Evolutionary conservation across 2,113 vertebrate genomes (phyloP).

Genomic region (Setophaga kirtlandii): DNA sequence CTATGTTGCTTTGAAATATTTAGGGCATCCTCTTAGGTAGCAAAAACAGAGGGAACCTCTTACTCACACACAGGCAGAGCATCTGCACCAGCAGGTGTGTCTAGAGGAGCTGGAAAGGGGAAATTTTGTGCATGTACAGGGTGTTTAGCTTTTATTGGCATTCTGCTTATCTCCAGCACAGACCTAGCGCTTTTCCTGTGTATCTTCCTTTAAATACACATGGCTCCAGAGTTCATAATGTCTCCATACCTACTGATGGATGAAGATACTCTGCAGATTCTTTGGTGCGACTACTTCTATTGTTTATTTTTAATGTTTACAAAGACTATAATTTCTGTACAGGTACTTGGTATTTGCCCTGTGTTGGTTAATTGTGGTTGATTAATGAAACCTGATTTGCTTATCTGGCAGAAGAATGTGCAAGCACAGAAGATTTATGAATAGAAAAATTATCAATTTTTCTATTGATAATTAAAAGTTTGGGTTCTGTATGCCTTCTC

Average conservation of each 20-base stretch:
- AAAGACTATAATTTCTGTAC: not conserved
- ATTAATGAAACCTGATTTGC: not conserved
- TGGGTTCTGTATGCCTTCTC: not conserved
- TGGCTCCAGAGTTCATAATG: not conserved
- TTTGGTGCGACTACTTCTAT: not conserved
- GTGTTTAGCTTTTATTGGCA: not conserved
- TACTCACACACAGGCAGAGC: not conserved
- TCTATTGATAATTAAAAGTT: not conserved
- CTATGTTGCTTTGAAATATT: conserved; percentile 15
- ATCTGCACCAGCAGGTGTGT: conserved; percentile 33
- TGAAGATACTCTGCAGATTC: not conserved
- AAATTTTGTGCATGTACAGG: not conserved
- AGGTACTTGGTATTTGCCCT: not conserved
- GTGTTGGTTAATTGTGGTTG: not conserved
- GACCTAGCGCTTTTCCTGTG: not conserved
- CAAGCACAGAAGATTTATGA: not conserved
- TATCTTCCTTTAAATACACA: not conserved
- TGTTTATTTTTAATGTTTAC: not conserved
- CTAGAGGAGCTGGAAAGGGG: not conserved
- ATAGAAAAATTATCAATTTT: not conserved
- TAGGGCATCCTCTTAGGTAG: not conserved
- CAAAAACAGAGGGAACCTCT: not conserved
- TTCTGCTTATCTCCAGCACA: not conserved
- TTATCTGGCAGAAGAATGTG: not conserved
- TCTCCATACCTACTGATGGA: not conserved